A percentile compares a stretch with the other conserved stretches of the same genome.
These are phyloP conservation scores for Falcunculus frontatus DNA, from an alignment of 2,113 vertebrate species.

Conservation along the genomic window DNA sequence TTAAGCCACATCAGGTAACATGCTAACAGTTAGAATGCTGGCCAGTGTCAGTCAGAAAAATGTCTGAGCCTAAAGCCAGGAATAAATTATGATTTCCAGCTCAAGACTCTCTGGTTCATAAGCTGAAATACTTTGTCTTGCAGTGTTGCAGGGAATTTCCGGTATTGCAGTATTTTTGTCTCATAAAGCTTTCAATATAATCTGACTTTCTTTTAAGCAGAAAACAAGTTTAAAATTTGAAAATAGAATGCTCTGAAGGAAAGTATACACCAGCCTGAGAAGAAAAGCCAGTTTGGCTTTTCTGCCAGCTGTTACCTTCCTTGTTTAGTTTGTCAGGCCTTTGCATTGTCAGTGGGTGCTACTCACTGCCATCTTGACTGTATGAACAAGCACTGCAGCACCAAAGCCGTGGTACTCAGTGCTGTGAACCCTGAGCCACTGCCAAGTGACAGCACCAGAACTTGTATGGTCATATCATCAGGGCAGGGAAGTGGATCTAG, in stretches of 20 bases:
- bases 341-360: background rate
- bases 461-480: background rate
- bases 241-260: background rate
- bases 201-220: background rate
- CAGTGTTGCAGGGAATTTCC: background rate
- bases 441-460: background rate
- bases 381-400: background rate
- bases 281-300: background rate
- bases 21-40: background rate
- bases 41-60: background rate
- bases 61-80: background rate
- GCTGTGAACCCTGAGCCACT: background rate
- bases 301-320: background rate
- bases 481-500: background rate
- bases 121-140: background rate
- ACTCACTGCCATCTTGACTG: background rate
- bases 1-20: background rate
- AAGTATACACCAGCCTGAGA: background rate
- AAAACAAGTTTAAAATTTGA: background rate
- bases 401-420: background rate
- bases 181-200: background rate
- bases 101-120: background rate
- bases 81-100: background rate
- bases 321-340: background rate
- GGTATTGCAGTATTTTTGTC: background rate